Evolutionary conservation across 2,113 vertebrate species (phyloP).

Genomic region (Oncorhynchus kisutch): DNA sequence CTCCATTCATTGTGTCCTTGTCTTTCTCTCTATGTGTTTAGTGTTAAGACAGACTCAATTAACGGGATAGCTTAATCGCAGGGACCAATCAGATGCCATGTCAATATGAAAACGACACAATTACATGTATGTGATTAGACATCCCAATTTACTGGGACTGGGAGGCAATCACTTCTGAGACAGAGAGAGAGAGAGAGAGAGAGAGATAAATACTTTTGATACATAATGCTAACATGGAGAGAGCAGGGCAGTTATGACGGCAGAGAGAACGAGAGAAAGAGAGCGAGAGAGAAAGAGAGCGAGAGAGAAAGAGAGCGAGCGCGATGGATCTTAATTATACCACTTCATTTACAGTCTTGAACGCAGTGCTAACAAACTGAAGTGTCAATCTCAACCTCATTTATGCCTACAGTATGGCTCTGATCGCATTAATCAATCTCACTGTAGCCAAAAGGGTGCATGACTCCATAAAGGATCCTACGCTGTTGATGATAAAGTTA

Average conservation of each 20-base stretch:
- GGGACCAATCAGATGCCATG: neutral
- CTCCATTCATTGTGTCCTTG: neutral
- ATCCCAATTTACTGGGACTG: constrained; percentile 29
- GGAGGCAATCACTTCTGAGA: neutral
- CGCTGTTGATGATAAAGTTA: constrained; percentile 42
- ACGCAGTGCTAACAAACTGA: constrained; percentile 58
- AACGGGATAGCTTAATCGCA: constrained; percentile 5
- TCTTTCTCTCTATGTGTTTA: neutral
- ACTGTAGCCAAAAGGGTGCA: constrained; percentile 42
- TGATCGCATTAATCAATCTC: constrained; percentile 63
- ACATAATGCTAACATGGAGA: constrained; percentile 13
- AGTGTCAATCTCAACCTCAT: constrained; percentile 68
- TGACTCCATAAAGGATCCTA: constrained; percentile 40
- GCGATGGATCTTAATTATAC: constrained; percentile 56
- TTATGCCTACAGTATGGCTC: constrained; percentile 51
- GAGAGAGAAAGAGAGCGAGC: neutral
- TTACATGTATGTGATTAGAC: constrained; percentile 34
- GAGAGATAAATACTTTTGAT: neutral
- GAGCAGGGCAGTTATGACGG: neutral
- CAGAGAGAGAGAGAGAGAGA: neutral
- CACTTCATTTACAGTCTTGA: constrained; percentile 38
- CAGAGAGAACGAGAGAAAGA: neutral
- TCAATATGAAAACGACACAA: constrained; percentile 19
- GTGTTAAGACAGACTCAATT: constrained; percentile 24
- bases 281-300: neutral